Conservation (phyloP, 1,140 invertebrate species). For the Drosophila ambigua region DNA sequence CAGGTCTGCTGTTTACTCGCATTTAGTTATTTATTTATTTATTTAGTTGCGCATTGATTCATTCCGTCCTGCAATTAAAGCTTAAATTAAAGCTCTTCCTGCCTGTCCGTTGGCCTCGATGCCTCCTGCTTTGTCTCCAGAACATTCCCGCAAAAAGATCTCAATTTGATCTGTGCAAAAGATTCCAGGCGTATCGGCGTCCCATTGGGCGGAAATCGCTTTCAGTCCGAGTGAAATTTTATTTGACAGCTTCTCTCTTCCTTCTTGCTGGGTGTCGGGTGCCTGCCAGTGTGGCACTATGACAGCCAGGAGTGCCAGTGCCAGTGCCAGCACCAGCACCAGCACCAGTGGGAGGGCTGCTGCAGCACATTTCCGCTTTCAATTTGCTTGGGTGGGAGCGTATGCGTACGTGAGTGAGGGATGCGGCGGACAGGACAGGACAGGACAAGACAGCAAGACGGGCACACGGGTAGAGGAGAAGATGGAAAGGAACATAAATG, state of each 20-base stretch:
- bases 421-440: neutral
- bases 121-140: too few species aligned
- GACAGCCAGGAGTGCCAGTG: too few species aligned
- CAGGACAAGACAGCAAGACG: too few species aligned
- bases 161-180: slow-evolving; percentile 21
- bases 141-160: slow-evolving; percentile 18
- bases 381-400: slow-evolving; percentile 27
- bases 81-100: neutral
- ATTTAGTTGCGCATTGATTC: too few species aligned
- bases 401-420: slow-evolving; percentile 15
- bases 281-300: too few species aligned
- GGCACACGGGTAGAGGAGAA: too few species aligned
- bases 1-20: too few species aligned
- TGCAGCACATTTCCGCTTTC: slow-evolving; percentile 44
- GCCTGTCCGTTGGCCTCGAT: slow-evolving; percentile 7
- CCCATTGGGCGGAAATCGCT: slow-evolving; percentile 33
- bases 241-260: slow-evolving; percentile 40
- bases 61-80: too few species aligned
- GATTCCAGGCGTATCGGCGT: slow-evolving; percentile 24
- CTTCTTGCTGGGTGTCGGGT: neutral
- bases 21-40: too few species aligned
- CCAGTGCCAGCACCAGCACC: too few species aligned
- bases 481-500: slow-evolving; percentile 26
- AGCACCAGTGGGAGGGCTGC: too few species aligned
- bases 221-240: slow-evolving; percentile 48